Evolutionary conservation across 1,140 invertebrate genomes (phyloP).

Genomic region (Tyrophagus putrescentiae): DNA sequence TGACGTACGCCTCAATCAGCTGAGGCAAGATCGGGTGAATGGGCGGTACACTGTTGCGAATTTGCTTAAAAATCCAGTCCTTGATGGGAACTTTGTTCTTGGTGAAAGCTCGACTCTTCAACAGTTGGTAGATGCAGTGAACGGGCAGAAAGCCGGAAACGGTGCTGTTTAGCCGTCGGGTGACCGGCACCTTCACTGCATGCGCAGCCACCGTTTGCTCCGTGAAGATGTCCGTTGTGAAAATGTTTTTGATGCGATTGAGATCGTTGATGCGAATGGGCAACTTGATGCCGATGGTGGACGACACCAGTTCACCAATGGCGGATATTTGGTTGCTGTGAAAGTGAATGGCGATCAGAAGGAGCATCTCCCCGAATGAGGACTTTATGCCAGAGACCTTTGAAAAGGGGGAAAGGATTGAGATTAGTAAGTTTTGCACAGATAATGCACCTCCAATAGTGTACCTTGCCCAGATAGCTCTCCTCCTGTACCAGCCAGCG

Average conservation of each 20-base stretch:
- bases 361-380: slow-evolving; percentile 82
- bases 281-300: slow-evolving; percentile 87
- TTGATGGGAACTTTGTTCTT: slow-evolving; percentile 89
- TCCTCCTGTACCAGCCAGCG: slow-evolving; percentile 81
- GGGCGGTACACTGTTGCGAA: slow-evolving; percentile 65
- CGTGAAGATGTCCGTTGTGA: slow-evolving; percentile 92
- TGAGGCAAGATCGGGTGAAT: slow-evolving; percentile 80
- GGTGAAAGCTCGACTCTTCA: slow-evolving; percentile 85
- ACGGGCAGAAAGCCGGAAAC: slow-evolving; percentile 84
- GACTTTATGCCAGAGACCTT: slow-evolving; percentile 26
- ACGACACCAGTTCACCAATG: slow-evolving; percentile 80
- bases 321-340: slow-evolving; percentile 81
- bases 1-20: slow-evolving; percentile 88
- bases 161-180: slow-evolving; percentile 66
- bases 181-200: slow-evolving; percentile 88
- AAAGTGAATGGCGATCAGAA: slow-evolving; percentile 90
- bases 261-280: slow-evolving; percentile 77
- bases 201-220: slow-evolving; percentile 92
- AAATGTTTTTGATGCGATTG: slow-evolving; percentile 78
- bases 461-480: slow-evolving; percentile 49
- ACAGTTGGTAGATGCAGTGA: slow-evolving; percentile 88
- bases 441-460: too few relatives aligned
- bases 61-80: slow-evolving; percentile 85
- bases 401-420: too few relatives aligned
- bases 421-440: too few relatives aligned